Evolutionary conservation across 2,888 invertebrate genomes (phyloP).

Genomic region (Pyrocoelia pectoralis): DNA sequence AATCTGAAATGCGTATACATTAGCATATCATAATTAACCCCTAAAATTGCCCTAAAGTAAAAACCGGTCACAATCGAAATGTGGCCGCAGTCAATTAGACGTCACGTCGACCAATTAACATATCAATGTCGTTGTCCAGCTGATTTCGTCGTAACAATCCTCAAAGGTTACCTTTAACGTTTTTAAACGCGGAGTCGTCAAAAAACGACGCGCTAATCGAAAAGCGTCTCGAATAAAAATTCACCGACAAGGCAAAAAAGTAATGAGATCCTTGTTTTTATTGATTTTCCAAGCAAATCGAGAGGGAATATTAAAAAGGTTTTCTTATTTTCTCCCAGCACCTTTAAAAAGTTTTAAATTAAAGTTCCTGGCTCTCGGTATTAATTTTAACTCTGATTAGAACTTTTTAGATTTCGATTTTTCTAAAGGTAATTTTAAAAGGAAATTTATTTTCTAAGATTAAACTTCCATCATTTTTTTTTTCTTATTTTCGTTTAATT

Average conservation of each 20-base stretch:
- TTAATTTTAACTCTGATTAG: conserved; percentile 37
- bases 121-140: background rate
- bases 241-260: conserved; percentile 49
- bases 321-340: conserved; percentile 50
- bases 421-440: conserved; percentile 29
- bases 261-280: conserved; percentile 57
- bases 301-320: conserved; percentile 54
- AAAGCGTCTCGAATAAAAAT: conserved; percentile 47
- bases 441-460: conserved; percentile 28
- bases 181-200: too few species aligned
- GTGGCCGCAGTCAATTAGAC: background rate
- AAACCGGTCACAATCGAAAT: background rate
- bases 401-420: conserved; percentile 36
- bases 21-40: background rate
- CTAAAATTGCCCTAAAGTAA: background rate
- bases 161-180: too few species aligned
- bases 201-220: conserved; percentile 52
- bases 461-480: conserved; percentile 8
- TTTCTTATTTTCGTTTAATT: too few species aligned
- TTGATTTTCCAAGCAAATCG: conserved; percentile 54
- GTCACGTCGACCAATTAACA: background rate
- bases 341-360: conserved; percentile 45
- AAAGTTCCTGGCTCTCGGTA: conserved; percentile 37
- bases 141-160: too few species aligned
- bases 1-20: too few species aligned